Evolutionary conservation across 2,797 vertebrate species (phyloP), one percentile per base, ranked within the genome.

Genomic region (Cottoperca gobio): DNA sequence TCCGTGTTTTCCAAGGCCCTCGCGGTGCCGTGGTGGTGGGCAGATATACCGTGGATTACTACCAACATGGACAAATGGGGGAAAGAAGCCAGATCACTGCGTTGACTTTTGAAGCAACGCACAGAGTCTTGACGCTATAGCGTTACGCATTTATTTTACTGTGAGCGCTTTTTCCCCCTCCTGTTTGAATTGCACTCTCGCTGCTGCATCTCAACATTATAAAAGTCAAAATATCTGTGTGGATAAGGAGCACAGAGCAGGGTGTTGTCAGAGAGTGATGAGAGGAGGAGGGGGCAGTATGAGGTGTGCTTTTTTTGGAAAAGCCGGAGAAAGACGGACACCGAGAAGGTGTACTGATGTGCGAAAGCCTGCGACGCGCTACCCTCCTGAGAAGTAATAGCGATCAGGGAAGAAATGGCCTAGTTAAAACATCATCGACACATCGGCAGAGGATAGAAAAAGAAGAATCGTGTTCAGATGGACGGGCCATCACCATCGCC

Each of bases 221-320:
- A 81, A 90, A 90, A 91, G 88, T 90, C 65, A 58, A 79, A 85
- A 92, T 85, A 88, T 92, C 90, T 75, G 86, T 83, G 85, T 83
- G 86, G 76, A 73, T 70, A 79, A 87, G 76, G 71, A 85, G 31
- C 31, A 79, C 79, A 83, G 89, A 89, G 86, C 91, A 67, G 89
- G 91, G 93, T 93, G 94, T 92, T 92, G 93, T 91, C 90, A 88
- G 87, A 90, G 84, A 84, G 89, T 86, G 86, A 90, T 87, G 88
- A 84, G 90, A 90, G 89, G 88, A 91, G 85, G 86, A 78, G 86
- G 89, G 88, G 84, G 84, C 90, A 88, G 89, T 86, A 88, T 89
- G 92, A 93, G 93, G 89, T 93, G 89, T 91, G 90, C 88, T 93
- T 92, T 92, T 93, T 94, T 89, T 81, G 91, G 83, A 86, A 87